A percentile compares a stretch with the other conserved stretches of the same genome.
These are phyloP conservation scores for Anniella stebbinsi DNA, from an alignment of 2,797 vertebrate genomes.

Conservation along the genomic window DNA sequence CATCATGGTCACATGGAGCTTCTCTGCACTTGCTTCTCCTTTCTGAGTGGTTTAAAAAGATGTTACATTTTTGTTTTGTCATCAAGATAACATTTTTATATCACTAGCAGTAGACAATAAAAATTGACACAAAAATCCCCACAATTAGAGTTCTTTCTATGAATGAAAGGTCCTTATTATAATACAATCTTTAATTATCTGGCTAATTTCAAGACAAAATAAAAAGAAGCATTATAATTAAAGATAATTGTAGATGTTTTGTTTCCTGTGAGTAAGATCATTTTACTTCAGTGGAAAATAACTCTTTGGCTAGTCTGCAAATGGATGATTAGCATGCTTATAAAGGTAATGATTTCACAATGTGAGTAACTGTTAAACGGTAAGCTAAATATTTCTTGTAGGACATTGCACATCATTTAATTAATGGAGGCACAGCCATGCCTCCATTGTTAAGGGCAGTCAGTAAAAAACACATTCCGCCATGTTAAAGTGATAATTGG, in stretches of 20 bases:
- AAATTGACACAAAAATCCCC: neutral
- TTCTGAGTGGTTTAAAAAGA: neutral
- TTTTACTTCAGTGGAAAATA: slow-evolving; percentile 10
- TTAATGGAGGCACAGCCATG: no score
- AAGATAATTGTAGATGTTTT: slow-evolving; percentile 6
- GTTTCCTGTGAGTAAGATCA: neutral
- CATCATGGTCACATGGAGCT: neutral
- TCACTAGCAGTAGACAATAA: neutral
- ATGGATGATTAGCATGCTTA: slow-evolving; percentile 9
- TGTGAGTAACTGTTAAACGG: neutral
- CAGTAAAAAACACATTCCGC: no score
- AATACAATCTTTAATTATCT: neutral
- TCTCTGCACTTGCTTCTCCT: neutral
- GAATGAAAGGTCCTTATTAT: neutral
- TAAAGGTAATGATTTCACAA: slow-evolving; percentile 19
- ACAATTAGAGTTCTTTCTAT: neutral
- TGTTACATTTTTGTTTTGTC: neutral
- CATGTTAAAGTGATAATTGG: no score
- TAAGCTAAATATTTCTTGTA: slow-evolving; percentile 3
- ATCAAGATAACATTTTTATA: neutral
- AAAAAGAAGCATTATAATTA: neutral
- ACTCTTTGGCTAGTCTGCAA: neutral
- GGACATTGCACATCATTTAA: neutral
- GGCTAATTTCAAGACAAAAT: neutral
- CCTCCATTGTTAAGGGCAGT: no score